These are phyloP conservation scores for Seira sanloemensis DNA, from an alignment of 2,888 invertebrate species.

Conservation along the genomic window DNA sequence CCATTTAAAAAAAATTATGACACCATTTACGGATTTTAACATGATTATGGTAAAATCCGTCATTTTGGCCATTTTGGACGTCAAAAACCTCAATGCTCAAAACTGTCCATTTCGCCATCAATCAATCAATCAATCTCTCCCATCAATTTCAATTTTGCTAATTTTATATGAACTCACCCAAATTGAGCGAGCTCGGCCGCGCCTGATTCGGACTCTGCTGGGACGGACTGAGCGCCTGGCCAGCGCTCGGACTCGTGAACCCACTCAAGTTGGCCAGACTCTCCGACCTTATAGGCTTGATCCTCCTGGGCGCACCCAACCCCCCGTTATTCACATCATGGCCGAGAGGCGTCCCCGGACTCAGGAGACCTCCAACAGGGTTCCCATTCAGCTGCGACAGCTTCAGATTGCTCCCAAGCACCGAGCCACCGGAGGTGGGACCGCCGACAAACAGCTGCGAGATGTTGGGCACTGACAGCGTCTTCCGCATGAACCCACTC, in stretches of 20 bases:
- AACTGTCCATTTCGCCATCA: no score
- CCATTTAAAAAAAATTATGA: no score
- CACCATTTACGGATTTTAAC: no score
- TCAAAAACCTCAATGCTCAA: no score
- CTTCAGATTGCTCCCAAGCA: conserved; percentile 60
- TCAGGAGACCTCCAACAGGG: conserved; percentile 30
- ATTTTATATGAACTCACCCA: no score
- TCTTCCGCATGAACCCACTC: conserved; percentile 86
- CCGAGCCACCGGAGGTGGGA: conserved; percentile 45
- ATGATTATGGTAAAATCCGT: no score
- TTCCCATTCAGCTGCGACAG: conserved; percentile 61
- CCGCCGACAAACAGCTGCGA: conserved; percentile 79
- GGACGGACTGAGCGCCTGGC: conserved; percentile 57
- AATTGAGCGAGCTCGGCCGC: conserved; percentile 71
- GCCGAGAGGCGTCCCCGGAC: conserved; percentile 52
- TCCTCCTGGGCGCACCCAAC: conserved; percentile 52
- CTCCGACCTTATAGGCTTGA: conserved; percentile 71
- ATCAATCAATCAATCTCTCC: no score
- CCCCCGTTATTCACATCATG: conserved; percentile 22
- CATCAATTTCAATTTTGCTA: no score
- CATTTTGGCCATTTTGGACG: no score
- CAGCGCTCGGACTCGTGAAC: conserved; percentile 65
- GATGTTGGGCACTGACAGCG: conserved; percentile 95
- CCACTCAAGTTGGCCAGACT: conserved; percentile 72
- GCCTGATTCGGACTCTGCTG: conserved; percentile 70